These are phyloP conservation scores for Yponomeuta cagnagella DNA, from an alignment of 2,888 invertebrate species.

Conservation along the genomic window DNA sequence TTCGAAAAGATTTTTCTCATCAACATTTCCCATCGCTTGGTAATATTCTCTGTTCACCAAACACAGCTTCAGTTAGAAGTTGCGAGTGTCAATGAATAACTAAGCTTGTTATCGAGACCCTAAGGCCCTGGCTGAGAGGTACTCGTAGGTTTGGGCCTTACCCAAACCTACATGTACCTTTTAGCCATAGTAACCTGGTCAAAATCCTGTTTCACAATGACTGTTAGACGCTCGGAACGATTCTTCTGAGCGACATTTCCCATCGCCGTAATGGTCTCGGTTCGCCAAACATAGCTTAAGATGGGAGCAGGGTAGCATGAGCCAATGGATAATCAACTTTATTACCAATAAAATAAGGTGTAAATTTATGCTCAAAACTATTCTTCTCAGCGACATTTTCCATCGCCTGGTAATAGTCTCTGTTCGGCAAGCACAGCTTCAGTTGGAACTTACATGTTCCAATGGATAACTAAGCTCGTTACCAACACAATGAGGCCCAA, in stretches of 20 bases:
- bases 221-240: slow-evolving; percentile 82
- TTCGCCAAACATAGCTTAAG: slow-evolving; percentile 89
- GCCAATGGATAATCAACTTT: neutral
- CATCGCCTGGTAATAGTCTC: slow-evolving; percentile 84
- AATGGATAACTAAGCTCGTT: too few species aligned
- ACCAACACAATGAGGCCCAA: neutral
- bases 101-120: too few species aligned
- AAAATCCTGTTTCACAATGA: slow-evolving; percentile 90
- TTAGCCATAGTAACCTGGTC: slow-evolving; percentile 87
- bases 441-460: slow-evolving; percentile 67
- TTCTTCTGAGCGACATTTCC: slow-evolving; percentile 81
- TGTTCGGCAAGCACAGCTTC: slow-evolving; percentile 88
- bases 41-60: slow-evolving; percentile 90
- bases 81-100: neutral
- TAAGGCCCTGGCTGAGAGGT: too few species aligned
- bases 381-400: slow-evolving; percentile 94
- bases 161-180: slow-evolving; percentile 39
- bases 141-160: too few species aligned
- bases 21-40: slow-evolving; percentile 91
- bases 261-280: slow-evolving; percentile 88
- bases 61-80: slow-evolving; percentile 87
- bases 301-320: slow-evolving; percentile 65
- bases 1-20: slow-evolving; percentile 93
- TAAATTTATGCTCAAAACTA: slow-evolving; percentile 84
- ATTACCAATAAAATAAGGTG: too few species aligned